These are phyloP conservation scores for Caenorhabditis panamensis DNA, from an alignment of 2,888 invertebrate genomes.

Conservation along the genomic window DNA sequence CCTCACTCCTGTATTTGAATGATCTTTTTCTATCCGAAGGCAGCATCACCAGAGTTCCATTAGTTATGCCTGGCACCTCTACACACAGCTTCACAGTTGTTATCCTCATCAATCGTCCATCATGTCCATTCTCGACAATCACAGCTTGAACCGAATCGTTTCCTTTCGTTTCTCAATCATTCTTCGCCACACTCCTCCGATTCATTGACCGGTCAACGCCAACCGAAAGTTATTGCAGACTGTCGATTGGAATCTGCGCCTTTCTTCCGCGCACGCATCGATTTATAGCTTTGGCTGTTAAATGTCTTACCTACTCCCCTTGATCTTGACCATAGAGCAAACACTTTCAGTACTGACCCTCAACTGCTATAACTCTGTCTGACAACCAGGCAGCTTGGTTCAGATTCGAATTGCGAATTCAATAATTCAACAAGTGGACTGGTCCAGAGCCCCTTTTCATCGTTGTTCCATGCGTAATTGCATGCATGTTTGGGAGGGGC, in stretches of 20 bases:
- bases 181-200: background rate
- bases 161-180: background rate
- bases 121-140: background rate
- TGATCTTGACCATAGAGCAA: background rate
- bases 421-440: conserved; percentile 28
- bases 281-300: background rate
- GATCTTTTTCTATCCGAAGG: no score
- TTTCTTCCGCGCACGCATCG: background rate
- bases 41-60: no score
- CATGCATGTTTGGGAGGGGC: conserved; percentile 44
- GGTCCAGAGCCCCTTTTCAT: conserved; percentile 15
- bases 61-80: no score
- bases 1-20: no score
- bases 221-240: background rate
- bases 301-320: background rate
- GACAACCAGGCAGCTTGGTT: background rate
- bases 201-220: background rate
- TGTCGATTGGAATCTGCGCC: background rate
- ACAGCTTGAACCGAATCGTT: background rate
- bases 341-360: no score
- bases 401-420: background rate
- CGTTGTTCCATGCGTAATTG: conserved; percentile 43
- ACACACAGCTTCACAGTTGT: no score
- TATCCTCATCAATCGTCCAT: no score
- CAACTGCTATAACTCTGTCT: no score